Conservation (phyloP, 2,888 invertebrate genomes). For the Drymonia ruficornis region DNA sequence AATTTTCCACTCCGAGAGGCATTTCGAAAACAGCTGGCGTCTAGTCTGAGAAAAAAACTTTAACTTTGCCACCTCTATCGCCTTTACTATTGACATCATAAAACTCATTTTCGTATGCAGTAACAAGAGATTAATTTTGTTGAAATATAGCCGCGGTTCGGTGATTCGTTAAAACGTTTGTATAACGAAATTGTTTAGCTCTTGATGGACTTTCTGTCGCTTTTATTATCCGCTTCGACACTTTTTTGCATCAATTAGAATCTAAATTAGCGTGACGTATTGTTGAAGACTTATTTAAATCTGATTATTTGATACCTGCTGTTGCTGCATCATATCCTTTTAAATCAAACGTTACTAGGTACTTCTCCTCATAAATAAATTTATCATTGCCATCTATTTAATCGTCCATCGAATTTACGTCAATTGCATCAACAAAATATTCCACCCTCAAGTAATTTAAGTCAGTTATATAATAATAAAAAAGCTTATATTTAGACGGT, state of each 20-base stretch:
- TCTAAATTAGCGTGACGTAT: slow-evolving; percentile 14
- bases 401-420: too few relatives aligned
- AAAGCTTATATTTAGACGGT: too few relatives aligned
- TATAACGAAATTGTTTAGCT: slow-evolving; percentile 59
- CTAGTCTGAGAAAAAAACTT: slow-evolving; percentile 35
- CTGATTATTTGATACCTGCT: slow-evolving; percentile 8
- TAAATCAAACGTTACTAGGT: too few relatives aligned
- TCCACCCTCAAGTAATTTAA: background rate
- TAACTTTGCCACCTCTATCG: slow-evolving; percentile 27
- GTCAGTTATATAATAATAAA: too few relatives aligned
- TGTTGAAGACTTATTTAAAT: slow-evolving; percentile 8
- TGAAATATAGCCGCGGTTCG: slow-evolving; percentile 47
- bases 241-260: slow-evolving; percentile 21
- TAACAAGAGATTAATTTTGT: slow-evolving; percentile 16
- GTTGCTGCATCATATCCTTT: too few relatives aligned
- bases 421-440: background rate
- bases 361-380: too few relatives aligned
- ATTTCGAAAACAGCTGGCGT: slow-evolving; percentile 74
- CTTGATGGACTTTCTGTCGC: slow-evolving; percentile 49
- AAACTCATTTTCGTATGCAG: slow-evolving; percentile 7
- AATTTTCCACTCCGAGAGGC: slow-evolving; percentile 72
- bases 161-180: slow-evolving; percentile 61
- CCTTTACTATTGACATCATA: slow-evolving; percentile 41
- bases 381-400: too few relatives aligned
- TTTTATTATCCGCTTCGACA: slow-evolving; percentile 32